A percentile compares a stretch with the other conserved stretches of the same genome.
These are phyloP conservation scores for Formicarius rufipectus DNA, from an alignment of 2,113 vertebrate genomes.

Conservation along the genomic window DNA sequence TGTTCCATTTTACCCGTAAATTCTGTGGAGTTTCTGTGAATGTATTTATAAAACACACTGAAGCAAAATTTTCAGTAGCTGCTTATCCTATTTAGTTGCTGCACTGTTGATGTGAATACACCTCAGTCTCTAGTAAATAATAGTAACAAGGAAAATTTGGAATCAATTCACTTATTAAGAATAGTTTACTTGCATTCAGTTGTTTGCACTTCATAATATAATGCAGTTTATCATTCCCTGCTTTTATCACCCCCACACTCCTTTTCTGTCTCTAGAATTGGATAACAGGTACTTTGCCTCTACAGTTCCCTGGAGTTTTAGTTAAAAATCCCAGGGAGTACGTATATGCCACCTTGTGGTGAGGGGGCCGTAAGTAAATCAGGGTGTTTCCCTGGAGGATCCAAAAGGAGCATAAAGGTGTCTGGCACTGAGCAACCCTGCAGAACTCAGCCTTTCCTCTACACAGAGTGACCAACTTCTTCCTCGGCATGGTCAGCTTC, in stretches of 20 bases:
- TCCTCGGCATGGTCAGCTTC: neutral
- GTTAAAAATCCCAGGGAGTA: neutral
- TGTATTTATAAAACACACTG: neutral
- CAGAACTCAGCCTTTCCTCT: neutral
- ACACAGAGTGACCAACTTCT: neutral
- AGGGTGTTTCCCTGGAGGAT: neutral
- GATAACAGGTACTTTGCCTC: neutral
- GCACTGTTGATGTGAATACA: neutral
- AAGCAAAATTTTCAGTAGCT: neutral
- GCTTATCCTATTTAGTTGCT: neutral
- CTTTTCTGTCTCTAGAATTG: neutral
- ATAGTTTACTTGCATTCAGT: neutral
- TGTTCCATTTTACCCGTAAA: neutral
- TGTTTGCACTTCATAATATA: neutral
- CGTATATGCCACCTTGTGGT: slow-evolving; percentile 23
- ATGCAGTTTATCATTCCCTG: neutral
- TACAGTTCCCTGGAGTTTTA: too few relatives aligned
- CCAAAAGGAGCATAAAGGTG: neutral
- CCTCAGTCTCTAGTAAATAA: neutral
- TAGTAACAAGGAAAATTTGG: neutral
- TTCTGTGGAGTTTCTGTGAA: neutral
- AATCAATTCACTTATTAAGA: neutral
- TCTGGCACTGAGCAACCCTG: neutral
- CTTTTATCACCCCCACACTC: neutral
- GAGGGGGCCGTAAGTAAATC: neutral